Conservation (phyloP, 2,797 vertebrate species). For the Sitta carolinensis region DNA sequence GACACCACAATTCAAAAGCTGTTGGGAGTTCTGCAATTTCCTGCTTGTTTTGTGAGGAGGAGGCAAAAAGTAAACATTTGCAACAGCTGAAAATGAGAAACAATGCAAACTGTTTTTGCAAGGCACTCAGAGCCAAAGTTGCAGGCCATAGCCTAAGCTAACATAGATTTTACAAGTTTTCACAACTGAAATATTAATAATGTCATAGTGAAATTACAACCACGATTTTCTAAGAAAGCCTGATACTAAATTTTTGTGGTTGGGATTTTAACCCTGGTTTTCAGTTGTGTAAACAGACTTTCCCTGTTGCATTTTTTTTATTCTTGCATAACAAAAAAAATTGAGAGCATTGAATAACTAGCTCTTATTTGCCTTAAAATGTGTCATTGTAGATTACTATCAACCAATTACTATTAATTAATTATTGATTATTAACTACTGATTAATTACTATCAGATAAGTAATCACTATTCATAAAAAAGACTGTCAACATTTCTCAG, state of each 20-base stretch:
- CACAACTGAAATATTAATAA: background rate
- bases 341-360: background rate
- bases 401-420: background rate
- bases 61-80: background rate
- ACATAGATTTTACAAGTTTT: background rate
- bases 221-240: background rate
- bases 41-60: background rate
- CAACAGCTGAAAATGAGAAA: background rate
- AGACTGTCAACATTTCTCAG: background rate
- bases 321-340: background rate
- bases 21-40: background rate
- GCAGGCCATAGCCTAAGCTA: background rate
- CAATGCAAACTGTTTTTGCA: background rate
- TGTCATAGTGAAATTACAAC: background rate
- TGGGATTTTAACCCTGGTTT: background rate
- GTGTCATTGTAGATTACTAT: background rate
- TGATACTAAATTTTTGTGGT: background rate
- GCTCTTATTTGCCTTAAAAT: background rate
- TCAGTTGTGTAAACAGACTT: background rate
- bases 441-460: background rate
- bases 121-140: background rate
- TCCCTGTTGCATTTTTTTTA: background rate
- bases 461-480: background rate
- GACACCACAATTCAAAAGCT: background rate
- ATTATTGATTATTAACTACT: too few relatives aligned